Evolutionary conservation across 2,113 vertebrate genomes (phyloP), one percentile per base, ranked within the genome.

Genomic region (Corythornis vintsioides): DNA sequence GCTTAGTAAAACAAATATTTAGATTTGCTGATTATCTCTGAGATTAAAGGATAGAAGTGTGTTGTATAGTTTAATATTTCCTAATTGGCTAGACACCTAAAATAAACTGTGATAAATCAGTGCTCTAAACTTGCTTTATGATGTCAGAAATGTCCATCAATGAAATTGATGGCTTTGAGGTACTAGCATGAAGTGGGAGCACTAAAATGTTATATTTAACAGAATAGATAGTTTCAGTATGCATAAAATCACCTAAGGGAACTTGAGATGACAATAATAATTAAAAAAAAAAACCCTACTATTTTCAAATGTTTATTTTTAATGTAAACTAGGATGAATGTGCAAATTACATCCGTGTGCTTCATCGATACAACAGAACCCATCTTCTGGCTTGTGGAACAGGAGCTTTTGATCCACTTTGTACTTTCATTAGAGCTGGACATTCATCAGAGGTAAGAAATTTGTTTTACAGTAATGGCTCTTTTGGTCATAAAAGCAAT

Each of bases 311-410:
- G 4, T 22, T 57, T 75, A 2, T 77, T 45, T 91, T 88, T 77
- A 3, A 21, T 4, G 1, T 35, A 61, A 95, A 93, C 65, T 92
- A 99, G 99, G 96, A 96, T 42, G 99, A 99, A 95, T 99, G 99
- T 96, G 98, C 98, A 83, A 99, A 99, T 97, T 99, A 98, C 80
- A 96, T 99, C 81, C 98, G 99, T 81, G 98, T 99, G 81, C 97
- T 99, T 87, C 99, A 99, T 64, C 98, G 97, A 61, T 98, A 98
- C 96, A 99, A 99, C 94, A 98, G 98, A 82, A 99, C 98, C 1
- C 99, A 99, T 71, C 97, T 99, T 57, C 95, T 99, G 91, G 97
- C 97, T 8, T 99, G 99, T 90, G 99, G 99, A 45, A 99, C 99
- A 15, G 99, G 99, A 83, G 98, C 99, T 17, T 99, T 99, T 73